Conservation (phyloP, 2,113 vertebrate genomes). For the Lethenteron camtschaticum region DNA sequence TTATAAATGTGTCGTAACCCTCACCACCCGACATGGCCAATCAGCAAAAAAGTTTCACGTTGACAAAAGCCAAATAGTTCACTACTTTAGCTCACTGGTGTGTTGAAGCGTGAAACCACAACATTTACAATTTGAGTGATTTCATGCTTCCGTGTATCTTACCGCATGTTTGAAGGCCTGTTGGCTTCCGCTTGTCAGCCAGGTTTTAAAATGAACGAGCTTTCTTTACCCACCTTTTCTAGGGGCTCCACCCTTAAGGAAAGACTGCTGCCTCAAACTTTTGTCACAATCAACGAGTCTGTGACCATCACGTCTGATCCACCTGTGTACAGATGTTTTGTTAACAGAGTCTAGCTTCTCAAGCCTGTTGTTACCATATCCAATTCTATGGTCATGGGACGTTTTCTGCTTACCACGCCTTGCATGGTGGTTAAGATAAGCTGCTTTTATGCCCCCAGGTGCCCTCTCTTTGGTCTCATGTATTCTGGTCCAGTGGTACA, state of each 20-base stretch:
- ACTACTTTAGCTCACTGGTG: too few relatives aligned
- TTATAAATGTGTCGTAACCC: too few relatives aligned
- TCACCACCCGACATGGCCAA: too few relatives aligned
- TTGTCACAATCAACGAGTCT: background rate
- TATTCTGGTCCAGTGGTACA: background rate
- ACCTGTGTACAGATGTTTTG: background rate
- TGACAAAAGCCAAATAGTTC: too few relatives aligned
- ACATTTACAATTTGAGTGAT: too few relatives aligned
- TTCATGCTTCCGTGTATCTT: background rate
- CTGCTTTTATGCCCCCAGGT: background rate
- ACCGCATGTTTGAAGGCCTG: background rate
- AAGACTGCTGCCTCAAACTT: background rate
- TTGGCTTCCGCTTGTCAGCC: background rate
- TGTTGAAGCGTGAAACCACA: too few relatives aligned
- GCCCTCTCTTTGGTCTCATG: background rate
- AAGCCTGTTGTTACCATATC: background rate
- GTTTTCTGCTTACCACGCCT: background rate
- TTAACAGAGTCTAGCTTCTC: background rate
- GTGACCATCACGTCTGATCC: background rate
- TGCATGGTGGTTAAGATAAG: background rate
- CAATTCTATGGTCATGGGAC: background rate
- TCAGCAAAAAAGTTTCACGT: too few relatives aligned
- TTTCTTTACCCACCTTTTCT: background rate
- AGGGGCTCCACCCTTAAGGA: background rate
- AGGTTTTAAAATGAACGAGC: background rate